Evolutionary conservation across 2,888 invertebrate genomes (phyloP), one percentile per base, ranked within the genome.

Genomic region (Acheta domesticus): DNA sequence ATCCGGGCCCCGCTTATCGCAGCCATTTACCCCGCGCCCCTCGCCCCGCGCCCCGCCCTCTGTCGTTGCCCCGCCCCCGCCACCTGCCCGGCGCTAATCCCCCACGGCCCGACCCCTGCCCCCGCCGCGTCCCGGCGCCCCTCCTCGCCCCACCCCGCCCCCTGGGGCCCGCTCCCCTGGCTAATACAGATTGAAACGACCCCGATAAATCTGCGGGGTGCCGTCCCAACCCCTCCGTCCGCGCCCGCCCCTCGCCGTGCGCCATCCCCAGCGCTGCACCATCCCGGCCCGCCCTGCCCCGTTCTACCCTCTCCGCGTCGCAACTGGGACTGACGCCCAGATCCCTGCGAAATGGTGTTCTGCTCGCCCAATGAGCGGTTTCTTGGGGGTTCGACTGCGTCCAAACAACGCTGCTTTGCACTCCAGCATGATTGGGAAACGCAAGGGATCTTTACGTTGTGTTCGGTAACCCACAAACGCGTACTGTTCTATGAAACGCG

Each of bases 111-210:
- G 62, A 14, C 62, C 62, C n/a, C 62, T 62, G 14, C n/a, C 62
- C 62, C 62, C n/a, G 16, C 62, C 5, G 8, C 36, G 36, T 36
- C 36, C 36, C 8, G 0, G 1, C 16, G 0, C n/a, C 62, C 62
- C 16, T 12, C n/a, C 62, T 8, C 62, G 8, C 62, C 62, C 62
- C n/a, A 19, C 62, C 12, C 3, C 14, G 62, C n/a, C 62, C 62
- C 16, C 62, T 0, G 62, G 16, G 14, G 62, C 62, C 12, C 62
- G 62, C 62, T n/a, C 14, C 62, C n/a, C 62, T 62, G n/a, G 62
- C 62, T 62, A 62, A 62, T 62, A 62, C 62, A 62, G 62, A 62
- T 62, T 62, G 62, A 62, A 62, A 62, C 62, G 62, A 62, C 62
- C 62, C 62, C n/a, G 62, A 62, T 62, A 62, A 62, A 62, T 62